phyloP scores from a whole-genome alignment of 2,888 invertebrate species.

The Acleris literana region DNA sequence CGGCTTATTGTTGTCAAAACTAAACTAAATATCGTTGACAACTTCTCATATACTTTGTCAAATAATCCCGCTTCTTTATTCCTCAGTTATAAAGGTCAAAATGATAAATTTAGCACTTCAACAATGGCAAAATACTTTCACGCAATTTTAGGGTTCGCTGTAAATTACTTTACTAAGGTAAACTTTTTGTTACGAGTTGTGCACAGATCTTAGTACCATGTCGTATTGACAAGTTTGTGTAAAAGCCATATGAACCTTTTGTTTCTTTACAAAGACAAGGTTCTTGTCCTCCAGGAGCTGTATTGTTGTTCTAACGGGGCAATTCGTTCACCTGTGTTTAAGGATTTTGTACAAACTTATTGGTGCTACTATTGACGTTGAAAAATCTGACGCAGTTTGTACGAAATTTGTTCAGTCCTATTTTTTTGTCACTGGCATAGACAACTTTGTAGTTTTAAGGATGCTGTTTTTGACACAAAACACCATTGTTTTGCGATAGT shows the following conservation, averaged over 20 bases:
- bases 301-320: conserved; percentile 29
- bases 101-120: neutral
- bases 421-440: neutral
- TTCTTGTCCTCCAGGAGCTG: neutral
- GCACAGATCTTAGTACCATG: conserved; percentile 7
- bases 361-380: neutral
- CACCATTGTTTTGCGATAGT: conserved; percentile 7
- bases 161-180: conserved; percentile 28
- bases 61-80: neutral
- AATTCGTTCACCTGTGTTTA: conserved; percentile 25
- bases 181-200: conserved; percentile 14
- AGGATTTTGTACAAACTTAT: conserved; percentile 8
- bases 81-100: conserved; percentile 2
- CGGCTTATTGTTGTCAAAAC: conserved; percentile 5
- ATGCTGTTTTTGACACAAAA: conserved; percentile 20
- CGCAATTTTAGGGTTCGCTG: conserved; percentile 6
- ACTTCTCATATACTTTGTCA: neutral
- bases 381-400: neutral
- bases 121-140: neutral
- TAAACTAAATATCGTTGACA: conserved; percentile 1
- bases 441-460: conserved; percentile 10
- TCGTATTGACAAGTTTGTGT: neutral
- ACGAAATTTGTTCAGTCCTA: neutral
- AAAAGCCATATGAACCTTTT: neutral
- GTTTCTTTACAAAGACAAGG: neutral